Evolutionary conservation across 2,113 vertebrate genomes (phyloP), one percentile per base, ranked within the genome.

Genomic region (Geococcyx californianus): DNA sequence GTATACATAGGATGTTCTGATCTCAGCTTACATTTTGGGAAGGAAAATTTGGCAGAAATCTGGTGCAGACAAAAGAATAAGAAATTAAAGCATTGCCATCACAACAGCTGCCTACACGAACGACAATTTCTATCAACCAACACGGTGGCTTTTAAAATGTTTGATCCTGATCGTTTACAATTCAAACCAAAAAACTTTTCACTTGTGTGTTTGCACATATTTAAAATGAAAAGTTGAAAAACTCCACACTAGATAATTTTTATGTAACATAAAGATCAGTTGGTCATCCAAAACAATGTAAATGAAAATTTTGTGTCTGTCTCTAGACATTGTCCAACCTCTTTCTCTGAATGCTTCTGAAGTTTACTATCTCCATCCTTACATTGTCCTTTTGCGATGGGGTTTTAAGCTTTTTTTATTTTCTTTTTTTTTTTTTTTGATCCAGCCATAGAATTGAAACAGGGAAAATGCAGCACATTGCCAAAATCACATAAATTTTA

Each of bases 401-500:
- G 19, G n/a, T 67, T 89, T 75, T 86, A 64, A 28, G 81, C 40
- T 76, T 93, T 13, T 66, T 10, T 69, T 33, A 51, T 64, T 36
- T 10, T 47, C 19, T 15, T 40, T 47, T 21, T 29, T 36, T 23
- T 10, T 25, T 29, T 14, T 15, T 51, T 59, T 40, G 29, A 77
- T 70, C 56, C 62, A 54, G 40, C 62, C 64, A 79, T 14, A 87
- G 63, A 75, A 74, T 76, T 34, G 66, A 92, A 83, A 90, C 24
- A n/a, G 67, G 96, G 94, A 96, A 97, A 97, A 95, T 94, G 80
- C 33, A 93, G 34, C 40, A 28, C 77, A 38, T 83, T 93, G 94
- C 90, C 95, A 97, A 96, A 97, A 95, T 92, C 93, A 92, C 81
- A 78, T 92, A 96, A 84, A 93, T 93, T 95, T 96, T 97, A 94